Evolutionary conservation across 2,113 vertebrate species (phyloP).

Genomic region (Colius striatus): DNA sequence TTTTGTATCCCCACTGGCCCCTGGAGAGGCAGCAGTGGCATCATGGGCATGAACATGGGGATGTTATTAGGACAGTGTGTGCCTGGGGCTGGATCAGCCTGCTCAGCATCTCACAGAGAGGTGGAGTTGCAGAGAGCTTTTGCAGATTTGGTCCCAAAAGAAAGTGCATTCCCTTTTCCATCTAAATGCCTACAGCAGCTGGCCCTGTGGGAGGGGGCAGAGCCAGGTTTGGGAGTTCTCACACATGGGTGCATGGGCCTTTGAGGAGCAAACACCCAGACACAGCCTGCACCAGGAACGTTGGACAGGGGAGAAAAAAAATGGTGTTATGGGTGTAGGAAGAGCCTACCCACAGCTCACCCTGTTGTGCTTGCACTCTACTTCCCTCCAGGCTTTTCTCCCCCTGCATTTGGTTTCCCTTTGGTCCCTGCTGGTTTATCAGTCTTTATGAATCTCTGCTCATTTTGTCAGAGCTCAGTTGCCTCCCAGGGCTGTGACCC

Average conservation of each 20-base stretch:
- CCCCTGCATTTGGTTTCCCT: neutral
- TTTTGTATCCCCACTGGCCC: neutral
- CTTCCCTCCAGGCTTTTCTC: neutral
- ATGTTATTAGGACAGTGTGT: neutral
- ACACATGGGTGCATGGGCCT: neutral
- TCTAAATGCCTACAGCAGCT: neutral
- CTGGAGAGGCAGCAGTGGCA: neutral
- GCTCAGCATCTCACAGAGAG: neutral
- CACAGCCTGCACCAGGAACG: fast-evolving
- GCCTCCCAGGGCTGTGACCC: neutral
- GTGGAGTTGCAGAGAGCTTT: neutral
- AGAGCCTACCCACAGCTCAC: neutral
- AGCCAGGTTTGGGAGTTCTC: neutral
- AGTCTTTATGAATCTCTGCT: neutral
- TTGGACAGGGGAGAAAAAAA: neutral
- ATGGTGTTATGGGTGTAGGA: neutral
- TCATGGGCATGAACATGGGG: neutral
- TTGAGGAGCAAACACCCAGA: neutral
- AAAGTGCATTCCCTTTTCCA: neutral
- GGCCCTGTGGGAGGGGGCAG: neutral
- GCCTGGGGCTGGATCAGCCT: neutral
- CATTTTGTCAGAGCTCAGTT: neutral
- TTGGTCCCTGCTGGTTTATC: neutral
- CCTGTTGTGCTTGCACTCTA: neutral
- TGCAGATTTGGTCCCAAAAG: neutral